Evolutionary conservation across 1,140 invertebrate species (phyloP), one percentile per base, ranked within the genome.

Genomic region (Danaus plexippus): DNA sequence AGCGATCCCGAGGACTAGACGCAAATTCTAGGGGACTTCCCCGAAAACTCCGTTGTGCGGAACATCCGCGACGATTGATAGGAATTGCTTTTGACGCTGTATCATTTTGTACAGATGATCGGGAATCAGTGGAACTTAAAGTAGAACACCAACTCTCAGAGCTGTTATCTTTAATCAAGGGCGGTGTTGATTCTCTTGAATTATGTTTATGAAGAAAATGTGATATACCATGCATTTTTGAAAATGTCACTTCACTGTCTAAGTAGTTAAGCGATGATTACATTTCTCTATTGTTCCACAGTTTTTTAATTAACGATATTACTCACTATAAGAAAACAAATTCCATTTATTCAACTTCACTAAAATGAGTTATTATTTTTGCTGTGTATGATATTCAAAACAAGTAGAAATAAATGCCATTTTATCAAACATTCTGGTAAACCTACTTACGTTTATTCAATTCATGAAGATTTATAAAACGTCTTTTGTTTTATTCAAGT

Each of bases 151-250:
- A 80, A 52, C 73, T 77, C 9, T 80, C 74, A 4, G 69, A 59
- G 51, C 70, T 70, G 43, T 73, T 68, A 1, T 77, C 75, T 52
- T 78, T 80, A 12, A 76, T 71, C 13, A 73, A 51, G 1, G 78
- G 65, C 4, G 77, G 73, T 11, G 77, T 77, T 1, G 75, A 65
- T 46, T 83, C 80, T 32, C 76, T 67, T 8, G 76, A 75, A 44
- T 75, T 65, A 40, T 81, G 72, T 67, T 81, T 83, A 50, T 81
- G 75, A 4, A 84, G 54, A 60, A 80, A 81, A 63, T 84, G 70
- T 15, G 80, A 52, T 6, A 86, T 56, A 1, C 80, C 75, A 60
- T 83, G 80, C 83, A 86, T 86, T 57, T 67, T 79, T 48, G 12
- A 55, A 54, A 32, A 12, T 63, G 22, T 32, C 22, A 32, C 22